Conservation (phyloP, 1,140 invertebrate species). For the Tribolium castaneum region DNA sequence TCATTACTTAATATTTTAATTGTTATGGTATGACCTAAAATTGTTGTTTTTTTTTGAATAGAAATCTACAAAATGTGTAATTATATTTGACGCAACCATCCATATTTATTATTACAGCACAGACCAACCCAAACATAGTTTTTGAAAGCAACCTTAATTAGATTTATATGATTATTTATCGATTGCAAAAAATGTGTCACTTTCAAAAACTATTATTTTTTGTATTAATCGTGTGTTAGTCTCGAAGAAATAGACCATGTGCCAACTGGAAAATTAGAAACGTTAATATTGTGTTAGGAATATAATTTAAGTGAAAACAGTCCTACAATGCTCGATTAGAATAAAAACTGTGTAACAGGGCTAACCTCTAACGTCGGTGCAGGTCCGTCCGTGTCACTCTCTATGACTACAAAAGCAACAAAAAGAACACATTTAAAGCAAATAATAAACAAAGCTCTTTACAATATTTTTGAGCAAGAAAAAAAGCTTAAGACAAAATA, state of each 20-base stretch:
- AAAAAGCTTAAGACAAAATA: conserved; percentile 31
- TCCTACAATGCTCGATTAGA: not conserved
- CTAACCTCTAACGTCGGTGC: conserved; percentile 57
- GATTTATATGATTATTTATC: too few relatives aligned
- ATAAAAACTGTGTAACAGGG: conserved; percentile 42
- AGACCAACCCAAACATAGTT: not conserved
- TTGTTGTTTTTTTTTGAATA: too few relatives aligned
- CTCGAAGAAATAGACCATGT: not conserved
- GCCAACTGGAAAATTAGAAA: conserved; percentile 1
- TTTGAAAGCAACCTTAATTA: not conserved
- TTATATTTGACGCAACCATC: too few relatives aligned
- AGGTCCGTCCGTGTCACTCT: conserved; percentile 53
- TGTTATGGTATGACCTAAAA: too few relatives aligned
- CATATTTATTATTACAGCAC: not conserved
- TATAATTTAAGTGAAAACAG: not conserved
- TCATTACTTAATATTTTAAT: too few relatives aligned
- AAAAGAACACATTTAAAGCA: conserved; percentile 56
- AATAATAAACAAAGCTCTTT: conserved; percentile 40
- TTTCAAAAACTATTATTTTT: not conserved
- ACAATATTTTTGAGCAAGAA: conserved; percentile 3
- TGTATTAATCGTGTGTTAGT: not conserved
- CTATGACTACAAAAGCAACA: conserved; percentile 62
- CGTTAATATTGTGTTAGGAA: not conserved
- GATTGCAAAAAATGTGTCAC: not conserved
- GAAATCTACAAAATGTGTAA: too few relatives aligned